Evolutionary conservation across 2,797 vertebrate species (phyloP).

Genomic region (Coccyzus lansbergi): DNA sequence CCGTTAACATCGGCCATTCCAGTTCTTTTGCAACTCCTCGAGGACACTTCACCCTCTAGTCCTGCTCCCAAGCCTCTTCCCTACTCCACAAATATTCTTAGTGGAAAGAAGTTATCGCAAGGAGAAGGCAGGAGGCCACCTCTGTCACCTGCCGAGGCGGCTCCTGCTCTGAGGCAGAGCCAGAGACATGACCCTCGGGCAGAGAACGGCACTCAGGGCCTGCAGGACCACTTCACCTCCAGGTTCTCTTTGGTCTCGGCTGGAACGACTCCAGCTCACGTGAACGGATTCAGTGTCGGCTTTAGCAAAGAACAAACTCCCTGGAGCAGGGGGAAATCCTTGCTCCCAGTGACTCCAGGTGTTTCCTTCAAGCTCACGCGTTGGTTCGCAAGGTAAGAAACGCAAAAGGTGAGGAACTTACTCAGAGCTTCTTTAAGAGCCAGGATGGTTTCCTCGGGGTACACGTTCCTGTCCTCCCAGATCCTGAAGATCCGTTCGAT

Average conservation of each 20-base stretch:
- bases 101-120: not conserved
- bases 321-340: not conserved
- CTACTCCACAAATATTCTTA: not conserved
- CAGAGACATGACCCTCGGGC: not conserved
- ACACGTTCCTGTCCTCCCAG: slow-evolving; percentile 96
- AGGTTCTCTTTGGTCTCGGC: not conserved
- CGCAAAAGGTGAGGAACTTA: slow-evolving; percentile 65
- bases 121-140: not conserved
- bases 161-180: not conserved
- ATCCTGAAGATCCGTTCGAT: slow-evolving; percentile 95
- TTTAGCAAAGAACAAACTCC: not conserved
- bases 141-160: no score
- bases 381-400: not conserved
- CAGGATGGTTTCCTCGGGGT: slow-evolving; percentile 90
- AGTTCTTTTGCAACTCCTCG: not conserved
- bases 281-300: not conserved
- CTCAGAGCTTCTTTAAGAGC: slow-evolving; percentile 86
- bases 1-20: not conserved
- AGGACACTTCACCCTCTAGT: not conserved
- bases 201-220: not conserved
- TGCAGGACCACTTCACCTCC: not conserved
- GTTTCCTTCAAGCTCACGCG: fast-evolving
- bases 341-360: not conserved
- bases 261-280: not conserved
- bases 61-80: not conserved